Evolutionary conservation across 2,888 invertebrate species (phyloP), one percentile per base, ranked within the genome.

Genomic region (Tachystola acroxantha): DNA sequence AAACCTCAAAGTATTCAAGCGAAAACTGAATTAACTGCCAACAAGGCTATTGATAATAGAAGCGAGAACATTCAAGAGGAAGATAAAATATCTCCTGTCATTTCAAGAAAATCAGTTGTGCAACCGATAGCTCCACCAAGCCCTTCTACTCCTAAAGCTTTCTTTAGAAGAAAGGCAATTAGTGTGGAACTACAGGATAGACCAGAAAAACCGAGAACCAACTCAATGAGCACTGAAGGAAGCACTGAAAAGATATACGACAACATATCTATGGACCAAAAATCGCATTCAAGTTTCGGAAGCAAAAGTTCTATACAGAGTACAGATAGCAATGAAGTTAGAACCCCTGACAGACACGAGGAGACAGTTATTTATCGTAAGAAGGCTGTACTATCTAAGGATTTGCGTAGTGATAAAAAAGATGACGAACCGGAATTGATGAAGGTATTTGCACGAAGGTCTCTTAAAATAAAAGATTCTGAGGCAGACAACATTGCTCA

Each of bases 361-460:
- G 86, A 86, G 38, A 66, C 74, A 0, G 90, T 90, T 1, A 75
- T 90, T 2, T 80, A 89, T 40, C 75, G 91, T 7, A 88, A 88
- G 51, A 91, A 90, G 55, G 88, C 89, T 0, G 60, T 86, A 1
- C 36, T 67, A n/a, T 61, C 74, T 7, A 77, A 69, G 53, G 84
- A 85, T 46, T 57, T 72, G 38, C 78, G 75, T 39, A 43, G 71
- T 16, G 77, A 77, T 28, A 76, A 64, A 33, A 88, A 81, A 51
- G 92, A 93, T 39, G 91, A 92, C 22, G 93, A 93, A 64, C 94
- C 94, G 0, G 94, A 94, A 70, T 65, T 94, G 6, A 91, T 94
- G 90, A 94, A 94, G 74, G 94, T 94, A 0, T 94, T 94, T 63
- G 94, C 94, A 0, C 81, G 94, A 28, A 79, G 94, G 39, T 94